Base-by-base conservation (phyloP, 2,888 invertebrate species). In the Chesias legatella region DNA sequence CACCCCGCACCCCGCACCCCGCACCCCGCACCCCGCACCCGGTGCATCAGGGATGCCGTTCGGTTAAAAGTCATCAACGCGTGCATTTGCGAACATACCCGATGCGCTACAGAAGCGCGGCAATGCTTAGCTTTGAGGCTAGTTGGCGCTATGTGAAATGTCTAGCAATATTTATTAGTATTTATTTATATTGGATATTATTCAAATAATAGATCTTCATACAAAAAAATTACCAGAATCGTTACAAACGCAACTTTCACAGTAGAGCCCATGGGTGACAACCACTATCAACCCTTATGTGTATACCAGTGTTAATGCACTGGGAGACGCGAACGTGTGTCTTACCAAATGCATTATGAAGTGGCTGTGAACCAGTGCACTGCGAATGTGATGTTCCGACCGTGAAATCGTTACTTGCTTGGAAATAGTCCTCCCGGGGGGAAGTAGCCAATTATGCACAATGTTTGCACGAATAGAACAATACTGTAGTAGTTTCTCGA, bases 301-400 rank as follows among this genome's bases (percentile, higher is more conserved):
- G 36, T 27, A 17, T 33, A 38, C 9, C 10, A 17, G 13, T 17
- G 36, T 40, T 41, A 45, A 44, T 43, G 43, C 42, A 44, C 43
- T 36, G 35, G 38, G 35, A 43, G 40, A 33, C 24, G 32, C 37
- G 13, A n/a, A 5, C 13, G 40, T 37, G 36, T 41, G 36, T 37
- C 29, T 25, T 33, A 44, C 44, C 42, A 42, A 37, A 48, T 48
- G 51, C 48, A 48, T 51, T 51, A 43, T 48, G 33, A 48, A 48
- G 35, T 43, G 31, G 37, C 43, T 43, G 34, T 39, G 8, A 35
- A 37, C 29, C 43, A 37, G 28, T 43, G 27, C 36, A 34, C 22
- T 42, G 32, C 32, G 34, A 43, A 25, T 42, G 32, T 29, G 34
- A 43, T 22, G 43, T 40, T 36, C 45, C 40, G 32, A 37, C 44